Evolutionary conservation across 2,113 vertebrate genomes (phyloP), one percentile per base, ranked within the genome.

Genomic region (Anthoscopus minutus): DNA sequence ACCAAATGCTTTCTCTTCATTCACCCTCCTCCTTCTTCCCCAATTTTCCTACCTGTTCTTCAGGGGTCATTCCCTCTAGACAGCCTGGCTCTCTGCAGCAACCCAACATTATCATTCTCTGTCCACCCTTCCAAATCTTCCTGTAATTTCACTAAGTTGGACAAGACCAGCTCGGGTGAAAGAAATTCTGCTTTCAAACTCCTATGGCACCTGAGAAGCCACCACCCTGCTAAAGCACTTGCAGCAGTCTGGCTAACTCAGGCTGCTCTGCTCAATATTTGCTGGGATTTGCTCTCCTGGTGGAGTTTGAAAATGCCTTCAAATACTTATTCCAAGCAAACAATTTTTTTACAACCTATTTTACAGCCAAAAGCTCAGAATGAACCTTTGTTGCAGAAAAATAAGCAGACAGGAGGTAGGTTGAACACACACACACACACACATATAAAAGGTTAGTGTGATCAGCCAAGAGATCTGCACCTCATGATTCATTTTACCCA

Each of bases 81-180:
- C 14, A 65, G 5, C 6, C 8, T 9, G 0, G 1, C 17, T 53
- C 37, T 16, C 31, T 44, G 38, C 38, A 64, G 0, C 4, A 4
- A 8, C 8, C 9, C 47, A 48, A 7, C 3, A 4, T 18, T 1
- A 0, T 9, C 15, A 0, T 33, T 11, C 33, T 30, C 60, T 31
- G 60, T 2, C 21, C 30, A 89, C 2, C 4, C 9, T 72, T 82
- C 56, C 20, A 72, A 64, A 76, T 5, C 25, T 40, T 30, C 37
- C 53, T 35, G 3, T 47, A 35, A 91, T 79, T 76, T 48, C 28
- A n/a, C 69, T 40, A 53, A 65, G 19, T 10, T 65, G 53, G 54
- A 50, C 27, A 13, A 42, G 15, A 76, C 11, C 25, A 53, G 30
- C 35, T 62, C 78, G 89, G 70, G 40, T 87, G 57, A 85, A 82